Base-by-base conservation (phyloP, 2,888 invertebrate genomes). In the Melanostoma scalare region DNA sequence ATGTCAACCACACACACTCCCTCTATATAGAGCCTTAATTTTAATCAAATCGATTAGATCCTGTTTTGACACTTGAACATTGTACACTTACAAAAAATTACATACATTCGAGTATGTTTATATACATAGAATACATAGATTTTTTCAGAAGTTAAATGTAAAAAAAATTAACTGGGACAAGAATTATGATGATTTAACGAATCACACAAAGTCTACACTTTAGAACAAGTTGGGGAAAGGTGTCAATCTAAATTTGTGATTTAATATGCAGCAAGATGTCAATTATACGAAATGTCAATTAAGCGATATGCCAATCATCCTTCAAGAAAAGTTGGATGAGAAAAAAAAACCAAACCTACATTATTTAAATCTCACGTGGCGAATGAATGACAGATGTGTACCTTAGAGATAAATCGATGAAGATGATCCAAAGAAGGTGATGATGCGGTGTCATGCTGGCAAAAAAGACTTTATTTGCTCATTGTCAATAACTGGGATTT, bases 251-350 rank as follows among this genome's bases (percentile, higher is more conserved):
- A 48, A 63, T 63, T 63, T 50, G 10, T 38, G 48, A 38, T 50
- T 63, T 63, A 50, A 63, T 63, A 50, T 63, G 38, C 35, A 63
- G 38, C 48, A 63, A 50, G 50, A 46, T 50, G 63, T 63, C 63
- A 63, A 63, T 63, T 63, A 63, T 50, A 36, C 50, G 35, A 63
- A 63, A 63, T 63, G 38, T n/a, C 63, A 63, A 63, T 63, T 63
- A 63, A 50, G 50, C 50, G 50, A 50, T 63, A 31, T 31, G 63
- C 50, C 63, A 63, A 63, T 63, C 63, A 63, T 50, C 20, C 38
- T 38, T 50, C 4, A 6, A 36, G 20, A 20, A 61, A 36, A 61
- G 38, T 50, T 36, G 10, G 38, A 40, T 38, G 9, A 36, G 30
- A 48, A 63, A 8, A 63, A 8, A 63, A 50, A 50, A 35, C 36